Evolutionary conservation across 64 coral and sea anemone species (phyloP).

Genomic region (Acropora tenuis): DNA sequence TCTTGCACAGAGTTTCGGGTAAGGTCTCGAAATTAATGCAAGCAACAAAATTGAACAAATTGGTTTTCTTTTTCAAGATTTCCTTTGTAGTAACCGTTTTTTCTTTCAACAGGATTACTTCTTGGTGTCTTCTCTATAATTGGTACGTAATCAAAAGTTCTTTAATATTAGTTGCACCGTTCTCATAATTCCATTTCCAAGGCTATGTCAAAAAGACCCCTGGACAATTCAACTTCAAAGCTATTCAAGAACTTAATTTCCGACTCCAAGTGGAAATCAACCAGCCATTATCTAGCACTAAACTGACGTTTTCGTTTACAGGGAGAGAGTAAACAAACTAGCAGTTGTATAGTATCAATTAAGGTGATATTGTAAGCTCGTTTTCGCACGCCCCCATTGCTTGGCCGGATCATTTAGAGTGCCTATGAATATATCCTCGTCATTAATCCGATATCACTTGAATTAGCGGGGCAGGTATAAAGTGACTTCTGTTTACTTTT

Average conservation of each 20-base stretch:
- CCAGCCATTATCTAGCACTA: neutral
- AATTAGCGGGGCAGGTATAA: neutral
- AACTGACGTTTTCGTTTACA: neutral
- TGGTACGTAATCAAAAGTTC: conserved; percentile 7
- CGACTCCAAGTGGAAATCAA: neutral
- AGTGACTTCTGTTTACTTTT: neutral
- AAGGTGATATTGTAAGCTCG: neutral
- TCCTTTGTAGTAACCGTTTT: neutral
- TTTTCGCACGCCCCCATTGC: neutral
- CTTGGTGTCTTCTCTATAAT: conserved; percentile 5
- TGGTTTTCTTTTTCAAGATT: neutral
- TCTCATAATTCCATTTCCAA: neutral
- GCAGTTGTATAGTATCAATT: neutral
- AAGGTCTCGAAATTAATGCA: neutral
- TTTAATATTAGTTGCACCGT: neutral
- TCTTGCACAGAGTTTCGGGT: conserved; percentile 24
- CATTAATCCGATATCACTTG: neutral
- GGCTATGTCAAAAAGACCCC: neutral
- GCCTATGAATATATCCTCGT: neutral
- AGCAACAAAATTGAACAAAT: no score
- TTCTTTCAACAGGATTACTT: neutral
- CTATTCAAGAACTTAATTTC: neutral
- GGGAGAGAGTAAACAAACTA: neutral
- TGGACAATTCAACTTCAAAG: neutral
- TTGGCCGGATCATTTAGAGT: neutral